phyloP scores from a whole-genome alignment of 2,113 vertebrate species.

The Cygnus buccinator region DNA sequence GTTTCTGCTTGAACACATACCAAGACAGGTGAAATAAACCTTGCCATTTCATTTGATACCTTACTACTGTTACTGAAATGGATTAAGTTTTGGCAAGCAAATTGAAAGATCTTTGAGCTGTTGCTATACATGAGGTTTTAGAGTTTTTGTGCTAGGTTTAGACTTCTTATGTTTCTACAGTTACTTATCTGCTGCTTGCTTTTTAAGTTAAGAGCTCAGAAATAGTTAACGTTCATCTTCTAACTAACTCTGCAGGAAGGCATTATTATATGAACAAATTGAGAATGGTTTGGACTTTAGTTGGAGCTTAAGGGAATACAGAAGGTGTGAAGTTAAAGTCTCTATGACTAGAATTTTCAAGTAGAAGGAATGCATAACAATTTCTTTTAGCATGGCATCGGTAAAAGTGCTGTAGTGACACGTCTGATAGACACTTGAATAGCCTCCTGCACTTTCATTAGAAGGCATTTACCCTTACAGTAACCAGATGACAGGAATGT shows the following conservation, averaged over 20 bases:
- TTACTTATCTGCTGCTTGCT: background rate
- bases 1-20: background rate
- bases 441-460: background rate
- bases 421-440: background rate
- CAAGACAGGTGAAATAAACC: background rate
- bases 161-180: background rate
- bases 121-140: background rate
- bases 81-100: background rate
- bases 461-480: background rate
- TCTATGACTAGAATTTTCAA: background rate
- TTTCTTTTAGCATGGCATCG: background rate
- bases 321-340: background rate
- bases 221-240: background rate
- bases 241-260: background rate
- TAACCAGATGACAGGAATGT: background rate
- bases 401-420: background rate
- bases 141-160: background rate
- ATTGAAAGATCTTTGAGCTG: background rate
- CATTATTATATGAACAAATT: background rate
- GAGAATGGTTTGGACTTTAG: background rate
- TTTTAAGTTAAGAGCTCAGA: background rate
- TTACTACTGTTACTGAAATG: background rate
- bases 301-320: background rate
- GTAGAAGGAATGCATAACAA: background rate
- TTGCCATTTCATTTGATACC: background rate